Percentiles rank a stretch among this genome's conserved stretches.
phyloP scores from a whole-genome alignment of 1,140 invertebrate genomes.

The Trachymyrmex cornetzi region DNA sequence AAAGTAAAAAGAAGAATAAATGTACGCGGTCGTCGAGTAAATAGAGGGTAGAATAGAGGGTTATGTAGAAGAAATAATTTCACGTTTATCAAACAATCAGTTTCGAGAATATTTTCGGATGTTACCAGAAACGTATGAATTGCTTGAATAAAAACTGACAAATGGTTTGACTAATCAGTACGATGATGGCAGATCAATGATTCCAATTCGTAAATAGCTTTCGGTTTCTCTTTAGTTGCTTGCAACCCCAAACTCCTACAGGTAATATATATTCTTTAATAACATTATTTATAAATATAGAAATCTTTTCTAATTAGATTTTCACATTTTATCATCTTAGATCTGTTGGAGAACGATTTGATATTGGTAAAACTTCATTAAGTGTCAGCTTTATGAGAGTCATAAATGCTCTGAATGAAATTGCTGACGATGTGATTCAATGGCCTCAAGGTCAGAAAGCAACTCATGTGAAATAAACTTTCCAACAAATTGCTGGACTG shows the following conservation, averaged over 20 bases:
- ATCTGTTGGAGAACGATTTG: constrained; percentile 19
- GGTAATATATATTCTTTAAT: constrained; percentile 7
- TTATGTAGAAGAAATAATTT: constrained; percentile 1
- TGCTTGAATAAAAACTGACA: background rate
- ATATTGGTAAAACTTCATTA: background rate
- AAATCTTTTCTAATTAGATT: background rate
- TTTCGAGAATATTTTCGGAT: constrained; percentile 23
- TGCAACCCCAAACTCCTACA: background rate
- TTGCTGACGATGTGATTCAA: background rate
- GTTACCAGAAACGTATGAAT: background rate
- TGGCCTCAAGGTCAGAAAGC: background rate
- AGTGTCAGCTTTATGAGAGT: constrained; percentile 20
- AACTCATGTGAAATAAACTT: constrained; percentile 14
- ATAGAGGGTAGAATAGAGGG: background rate
- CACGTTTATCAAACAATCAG: constrained; percentile 13
- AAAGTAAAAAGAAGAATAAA: constrained; percentile 19
- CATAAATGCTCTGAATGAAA: background rate
- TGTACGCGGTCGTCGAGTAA: background rate
- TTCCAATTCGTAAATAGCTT: constrained; percentile 9
- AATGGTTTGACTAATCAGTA: background rate
- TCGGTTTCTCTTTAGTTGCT: background rate
- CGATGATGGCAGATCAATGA: background rate
- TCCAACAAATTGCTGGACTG: constrained; percentile 8
- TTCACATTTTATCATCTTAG: background rate
- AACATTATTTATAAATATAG: background rate